phyloP scores from a whole-genome alignment of 2,888 invertebrate genomes.

The Epistrophella euchroma region DNA sequence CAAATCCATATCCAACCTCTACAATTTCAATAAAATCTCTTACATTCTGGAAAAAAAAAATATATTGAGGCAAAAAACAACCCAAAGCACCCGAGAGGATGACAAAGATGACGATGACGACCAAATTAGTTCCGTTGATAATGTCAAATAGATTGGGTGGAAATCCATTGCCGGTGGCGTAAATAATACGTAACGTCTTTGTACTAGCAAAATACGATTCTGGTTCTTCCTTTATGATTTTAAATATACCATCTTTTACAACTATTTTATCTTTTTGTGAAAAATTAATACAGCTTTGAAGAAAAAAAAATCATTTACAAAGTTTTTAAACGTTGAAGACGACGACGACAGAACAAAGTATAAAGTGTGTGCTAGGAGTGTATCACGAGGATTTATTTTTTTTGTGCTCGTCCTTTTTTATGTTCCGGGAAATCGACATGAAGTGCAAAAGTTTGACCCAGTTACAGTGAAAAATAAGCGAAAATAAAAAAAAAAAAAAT shows the following conservation, averaged over 20 bases:
- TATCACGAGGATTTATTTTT: slow-evolving; percentile 44
- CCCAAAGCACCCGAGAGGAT: slow-evolving; percentile 63
- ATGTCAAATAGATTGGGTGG: slow-evolving; percentile 76
- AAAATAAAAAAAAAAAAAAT: slow-evolving; percentile 13
- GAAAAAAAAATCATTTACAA: not conserved
- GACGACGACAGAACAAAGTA: slow-evolving; percentile 15
- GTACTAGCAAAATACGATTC: slow-evolving; percentile 30
- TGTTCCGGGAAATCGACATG: slow-evolving; percentile 60
- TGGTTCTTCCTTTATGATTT: slow-evolving; percentile 2
- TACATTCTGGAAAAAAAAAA: slow-evolving; percentile 13
- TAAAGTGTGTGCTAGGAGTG: slow-evolving; percentile 46
- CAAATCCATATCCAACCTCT: slow-evolving; percentile 14
- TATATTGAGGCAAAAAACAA: slow-evolving; percentile 49
- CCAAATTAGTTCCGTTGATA: slow-evolving; percentile 76
- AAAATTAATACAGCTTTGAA: not conserved
- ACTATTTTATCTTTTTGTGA: not conserved
- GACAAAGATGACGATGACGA: slow-evolving; percentile 42
- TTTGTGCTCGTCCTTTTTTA: slow-evolving; percentile 38
- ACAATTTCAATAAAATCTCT: slow-evolving; percentile 57
- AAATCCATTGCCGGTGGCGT: slow-evolving; percentile 71
- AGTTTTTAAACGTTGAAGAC: slow-evolving; percentile 9
- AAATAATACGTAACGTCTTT: slow-evolving; percentile 61
- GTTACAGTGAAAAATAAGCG: slow-evolving; percentile 72
- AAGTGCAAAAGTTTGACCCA: slow-evolving; percentile 76
- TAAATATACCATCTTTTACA: not conserved